These are phyloP conservation scores for Coreoperca whiteheadi DNA, from an alignment of 2,113 vertebrate species.

Conservation along the genomic window DNA sequence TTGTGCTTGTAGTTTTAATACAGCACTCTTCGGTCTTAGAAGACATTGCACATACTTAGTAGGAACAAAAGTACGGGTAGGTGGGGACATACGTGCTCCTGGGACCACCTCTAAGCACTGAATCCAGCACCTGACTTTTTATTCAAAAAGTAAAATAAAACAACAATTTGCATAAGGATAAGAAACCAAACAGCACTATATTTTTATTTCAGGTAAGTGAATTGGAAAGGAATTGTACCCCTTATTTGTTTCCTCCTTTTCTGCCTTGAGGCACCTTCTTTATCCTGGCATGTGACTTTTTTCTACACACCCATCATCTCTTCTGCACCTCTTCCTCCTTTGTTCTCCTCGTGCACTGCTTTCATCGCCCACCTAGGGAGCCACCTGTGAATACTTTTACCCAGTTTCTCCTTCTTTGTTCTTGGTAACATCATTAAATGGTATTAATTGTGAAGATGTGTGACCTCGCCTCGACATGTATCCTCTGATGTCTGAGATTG, in stretches of 20 bases:
- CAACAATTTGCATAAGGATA: background rate
- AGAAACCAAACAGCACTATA: background rate
- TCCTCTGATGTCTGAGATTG: background rate
- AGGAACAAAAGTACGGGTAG: background rate
- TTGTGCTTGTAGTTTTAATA: slow-evolving; percentile 12
- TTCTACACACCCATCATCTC: background rate
- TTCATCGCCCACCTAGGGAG: background rate
- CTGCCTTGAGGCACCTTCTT: background rate
- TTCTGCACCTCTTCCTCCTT: background rate
- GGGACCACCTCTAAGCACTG: background rate
- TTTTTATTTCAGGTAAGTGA: slow-evolving; percentile 6
- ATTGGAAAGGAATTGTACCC: slow-evolving; percentile 1
- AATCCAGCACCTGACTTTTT: background rate
- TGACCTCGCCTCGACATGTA: background rate
- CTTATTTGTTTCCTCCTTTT: background rate
- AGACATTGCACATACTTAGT: background rate
- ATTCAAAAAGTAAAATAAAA: background rate
- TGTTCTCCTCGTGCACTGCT: background rate
- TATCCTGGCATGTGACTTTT: background rate
- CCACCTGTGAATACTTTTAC: slow-evolving; percentile 1
- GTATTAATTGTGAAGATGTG: background rate
- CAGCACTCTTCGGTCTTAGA: background rate
- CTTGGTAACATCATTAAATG: background rate
- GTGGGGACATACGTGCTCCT: background rate
- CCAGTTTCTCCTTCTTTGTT: background rate